Base-by-base conservation (phyloP, 2,888 invertebrate species). In the Abscondita cerata region DNA sequence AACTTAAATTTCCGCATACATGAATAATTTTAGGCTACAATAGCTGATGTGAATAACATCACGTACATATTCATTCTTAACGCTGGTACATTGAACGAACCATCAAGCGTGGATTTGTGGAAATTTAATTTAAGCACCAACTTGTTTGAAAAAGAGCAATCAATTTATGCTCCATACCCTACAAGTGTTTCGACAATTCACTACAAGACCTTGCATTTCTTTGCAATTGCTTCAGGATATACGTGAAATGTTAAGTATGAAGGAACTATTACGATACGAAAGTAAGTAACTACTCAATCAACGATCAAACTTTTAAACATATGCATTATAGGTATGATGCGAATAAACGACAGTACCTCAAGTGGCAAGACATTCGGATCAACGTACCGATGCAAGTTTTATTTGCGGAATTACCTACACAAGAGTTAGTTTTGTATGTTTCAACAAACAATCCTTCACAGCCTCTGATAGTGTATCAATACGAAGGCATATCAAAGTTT, bases 381-480 rank as follows among this genome's bases (percentile, higher is more conserved):
- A 71, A 73, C 25, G 73, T 72, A 15, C 79, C 80, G 8, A 66
- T 74, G 0, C 73, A 79, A 59, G 68, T 82, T 3, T 74, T 76
- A 60, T 83, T 84, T 58, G 67, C 76, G 3, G 52, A 75, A 5
- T 65, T 84, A n/a, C 73, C 78, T 0, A 78, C 81, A 0, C 66
- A 78, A 9, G 83, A 84, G 70, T 71, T 84, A 19, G 69, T 83
- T 12, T 67, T 84, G 1, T 81, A 81, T 60, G 69, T 81, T 1
- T 66, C 80, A 41, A 81, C 81, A 0, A 74, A 77, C 12, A 75
- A 75, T 58, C 72, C 76, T 1, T 72, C 75, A 1, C 76, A 81
- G 62, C 76, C 82, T 1, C 69, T 84, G 15, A 69, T 76, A 5
- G 73, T 83, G 19, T 83, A 81, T 68, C 73, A 77, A 47, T 82